Base-by-base conservation (phyloP, 2,888 invertebrate species). In the Biston stratarius region DNA sequence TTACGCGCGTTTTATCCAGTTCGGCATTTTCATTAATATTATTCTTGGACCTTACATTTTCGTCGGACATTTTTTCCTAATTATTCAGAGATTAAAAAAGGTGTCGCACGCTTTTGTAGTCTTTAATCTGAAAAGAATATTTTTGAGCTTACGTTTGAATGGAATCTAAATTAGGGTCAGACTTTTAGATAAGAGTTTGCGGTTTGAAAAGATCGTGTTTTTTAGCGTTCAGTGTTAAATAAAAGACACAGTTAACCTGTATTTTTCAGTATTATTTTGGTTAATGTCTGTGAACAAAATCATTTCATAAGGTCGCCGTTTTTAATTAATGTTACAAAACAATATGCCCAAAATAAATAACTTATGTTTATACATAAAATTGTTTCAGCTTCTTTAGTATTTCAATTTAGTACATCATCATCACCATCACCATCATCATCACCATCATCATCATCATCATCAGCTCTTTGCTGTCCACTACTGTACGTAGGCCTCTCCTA, bases 1-100 rank as follows among this genome's bases (percentile, higher is more conserved):
- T 72, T 72, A 71, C 71, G 67, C 53, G 68, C 67, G 55, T 66
- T 70, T 70, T 74, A 74, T 72, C 72, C 64, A 61, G 78, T 82
- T 83, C 77, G 83, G 75, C 80, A 74, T 78, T 83, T 83, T 82
- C 80, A 83, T 82, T 82, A 82, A 82, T 81, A 82, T 78, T 83
- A 69, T 69, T 66, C 69, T 38, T 49, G 63, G 49, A 60, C 56
- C 78, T 80, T 77, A 74, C 74, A 70, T 75, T 71, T 69, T 57
- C 67, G 65, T 70, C 73, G 74, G 75, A 77, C 76, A 77, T 77
- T 75, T 76, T 76, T 70, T 75, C 74, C 74, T 78, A 73, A 62
- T 77, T 78, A 75, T 64, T 74, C 75, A 72, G 68, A 74, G 78
- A 82, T 79, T 80, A 80, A 75, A 76, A 73, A 74, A 77, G 73